Evolutionary conservation across 2,797 vertebrate species (phyloP), one percentile per base, ranked within the genome.

Genomic region (Mastacembelus armatus): DNA sequence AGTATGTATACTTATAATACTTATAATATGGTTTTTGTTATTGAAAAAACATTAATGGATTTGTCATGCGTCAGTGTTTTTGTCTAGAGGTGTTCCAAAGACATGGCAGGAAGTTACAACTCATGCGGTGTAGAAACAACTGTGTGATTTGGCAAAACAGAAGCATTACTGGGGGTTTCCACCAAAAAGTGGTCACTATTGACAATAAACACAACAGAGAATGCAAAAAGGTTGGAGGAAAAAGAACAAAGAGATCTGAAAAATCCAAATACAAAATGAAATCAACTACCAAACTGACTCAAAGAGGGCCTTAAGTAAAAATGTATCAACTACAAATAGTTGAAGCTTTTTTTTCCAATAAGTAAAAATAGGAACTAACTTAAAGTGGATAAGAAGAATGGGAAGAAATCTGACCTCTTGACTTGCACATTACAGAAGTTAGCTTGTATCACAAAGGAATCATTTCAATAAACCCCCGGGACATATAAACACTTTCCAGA

Each of bases 401-500:
- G n/a, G n/a, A 40, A 32, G 33, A 10, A 45, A 18, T 19, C 0
- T 7, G 26, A 60, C 59, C 49, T 64, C 39, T 51, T 33, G 36
- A 74, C 44, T 49, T 48, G 16, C 62, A 74, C 32, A 10, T 75
- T 66, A 66, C 39, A 71, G 21, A 65, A 66, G 11, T 66, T 21
- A 51, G 43, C 56, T 62, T 36, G 18, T n/a, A 54, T 52, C 44
- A 52, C 43, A 30, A 29, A 62, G 21, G 38, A 58, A 56, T 59
- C 14, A 35, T 62, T 66, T 61, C 50, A 60, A 64, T 66, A 57
- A 74, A 73, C 43, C 19, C 54, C 40, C 21, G 50, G 69, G 60
- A 72, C 55, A 42, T 22, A 62, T 43, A 84, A 88, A 88, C 68
- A 58, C 68, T 77, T 78, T 78, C 77, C 84, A 89, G 85, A 85